These are phyloP conservation scores for Sphenodon punctatus DNA, from an alignment of 2,797 vertebrate species.

Conservation along the genomic window DNA sequence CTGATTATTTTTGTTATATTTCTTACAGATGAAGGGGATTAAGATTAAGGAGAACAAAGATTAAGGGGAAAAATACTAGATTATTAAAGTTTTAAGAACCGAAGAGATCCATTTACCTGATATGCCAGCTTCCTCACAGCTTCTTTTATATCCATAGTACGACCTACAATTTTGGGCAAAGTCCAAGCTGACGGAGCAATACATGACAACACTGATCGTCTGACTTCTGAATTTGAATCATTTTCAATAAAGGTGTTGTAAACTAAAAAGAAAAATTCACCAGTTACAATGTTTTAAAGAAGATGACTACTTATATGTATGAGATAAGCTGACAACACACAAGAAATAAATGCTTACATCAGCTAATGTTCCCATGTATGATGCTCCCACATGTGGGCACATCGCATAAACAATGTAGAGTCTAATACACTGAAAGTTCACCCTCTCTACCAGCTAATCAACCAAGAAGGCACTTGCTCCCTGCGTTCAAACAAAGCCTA, in stretches of 20 bases:
- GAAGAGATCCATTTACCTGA: constrained; percentile 78
- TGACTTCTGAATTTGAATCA: constrained; percentile 90
- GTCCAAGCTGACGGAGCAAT: constrained; percentile 89
- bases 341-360: no score
- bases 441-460: no score
- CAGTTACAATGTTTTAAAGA: no score
- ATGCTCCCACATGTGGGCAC: no score
- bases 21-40: neutral
- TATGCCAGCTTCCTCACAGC: constrained; percentile 91
- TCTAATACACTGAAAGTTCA: no score
- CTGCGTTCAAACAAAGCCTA: neutral
- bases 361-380: no score
- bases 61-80: no score
- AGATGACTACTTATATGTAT: no score
- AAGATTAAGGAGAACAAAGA: neutral
- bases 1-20: neutral
- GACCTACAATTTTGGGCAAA: constrained; percentile 87
- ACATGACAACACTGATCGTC: constrained; percentile 91
- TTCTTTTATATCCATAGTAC: constrained; percentile 92
- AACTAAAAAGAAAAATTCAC: constrained; percentile 80
- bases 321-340: no score
- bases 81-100: constrained; percentile 15
- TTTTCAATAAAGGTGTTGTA: constrained; percentile 89
- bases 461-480: no score
- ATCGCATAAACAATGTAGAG: no score